Conservation (phyloP, 2,888 invertebrate genomes). For the Synanthedon andrenaeformis region DNA sequence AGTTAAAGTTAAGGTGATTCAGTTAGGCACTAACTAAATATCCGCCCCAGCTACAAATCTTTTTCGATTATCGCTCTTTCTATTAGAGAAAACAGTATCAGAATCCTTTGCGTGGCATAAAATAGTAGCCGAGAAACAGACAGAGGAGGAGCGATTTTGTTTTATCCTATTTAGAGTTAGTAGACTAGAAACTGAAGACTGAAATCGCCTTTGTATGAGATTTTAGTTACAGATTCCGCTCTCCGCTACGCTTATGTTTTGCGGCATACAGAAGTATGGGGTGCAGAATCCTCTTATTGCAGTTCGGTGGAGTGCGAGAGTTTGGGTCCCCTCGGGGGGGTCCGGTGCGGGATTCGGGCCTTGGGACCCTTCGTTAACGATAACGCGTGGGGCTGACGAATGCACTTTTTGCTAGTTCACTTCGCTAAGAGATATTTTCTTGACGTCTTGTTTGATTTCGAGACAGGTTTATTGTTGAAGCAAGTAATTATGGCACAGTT, state of each 20-base stretch:
- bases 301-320: constrained; percentile 48
- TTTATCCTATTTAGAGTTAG: no score
- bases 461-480: background rate
- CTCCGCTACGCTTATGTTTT: constrained; percentile 5
- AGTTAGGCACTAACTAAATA: no score
- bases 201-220: no score
- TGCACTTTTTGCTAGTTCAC: constrained; percentile 53
- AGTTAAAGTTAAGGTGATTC: no score
- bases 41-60: no score
- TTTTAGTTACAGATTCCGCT: background rate
- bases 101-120: no score
- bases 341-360: constrained; percentile 9
- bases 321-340: constrained; percentile 15
- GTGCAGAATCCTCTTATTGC: constrained; percentile 68
- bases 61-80: no score
- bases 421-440: background rate
- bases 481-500: no score
- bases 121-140: no score
- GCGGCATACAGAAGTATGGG: constrained; percentile 32
- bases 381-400: constrained; percentile 51
- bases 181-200: no score
- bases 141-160: no score
- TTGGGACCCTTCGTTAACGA: constrained; percentile 42
- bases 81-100: no score
- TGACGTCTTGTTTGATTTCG: constrained; percentile 4